Conservation (phyloP, 2,888 invertebrate genomes). For the Dascillus cervinus region DNA sequence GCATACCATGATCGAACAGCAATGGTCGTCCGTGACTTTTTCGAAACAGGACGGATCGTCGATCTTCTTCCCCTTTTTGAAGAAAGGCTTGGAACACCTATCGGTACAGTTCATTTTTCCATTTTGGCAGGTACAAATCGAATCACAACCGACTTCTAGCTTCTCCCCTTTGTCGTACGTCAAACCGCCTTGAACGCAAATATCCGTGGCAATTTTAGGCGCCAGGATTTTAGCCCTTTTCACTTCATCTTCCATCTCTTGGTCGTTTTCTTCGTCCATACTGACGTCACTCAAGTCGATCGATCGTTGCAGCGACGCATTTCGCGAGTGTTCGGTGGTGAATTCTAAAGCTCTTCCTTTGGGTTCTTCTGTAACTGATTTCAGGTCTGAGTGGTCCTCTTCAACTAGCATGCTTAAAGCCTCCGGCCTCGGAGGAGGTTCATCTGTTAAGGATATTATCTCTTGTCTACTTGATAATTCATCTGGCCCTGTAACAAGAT, state of each 20-base stretch:
- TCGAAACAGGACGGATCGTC: conserved; percentile 68
- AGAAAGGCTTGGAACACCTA: conserved; percentile 61
- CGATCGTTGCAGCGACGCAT: conserved; percentile 23
- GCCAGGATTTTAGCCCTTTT: conserved; percentile 25
- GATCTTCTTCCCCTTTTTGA: conserved; percentile 58
- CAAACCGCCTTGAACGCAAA: conserved; percentile 40
- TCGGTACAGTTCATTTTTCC: conserved; percentile 65
- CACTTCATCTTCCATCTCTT: conserved; percentile 18
- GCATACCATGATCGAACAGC: conserved; percentile 64
- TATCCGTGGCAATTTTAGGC: conserved; percentile 21
- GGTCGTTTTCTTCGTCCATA: conserved; percentile 58
- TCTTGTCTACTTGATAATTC: too few species aligned
- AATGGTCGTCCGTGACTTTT: conserved; percentile 60
- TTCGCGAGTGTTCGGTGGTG: conserved; percentile 26
- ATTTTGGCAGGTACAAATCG: conserved; percentile 63
- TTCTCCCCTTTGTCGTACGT: conserved; percentile 58
- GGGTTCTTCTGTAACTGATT: conserved; percentile 21
- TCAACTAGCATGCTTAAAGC: conserved; percentile 33
- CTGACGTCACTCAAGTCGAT: conserved; percentile 72
- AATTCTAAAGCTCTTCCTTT: conserved; percentile 38
- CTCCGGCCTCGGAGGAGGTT: conserved; percentile 24
- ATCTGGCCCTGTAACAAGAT: too few species aligned
- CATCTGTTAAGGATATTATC: conserved; percentile 16
- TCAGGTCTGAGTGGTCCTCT: conserved; percentile 19
- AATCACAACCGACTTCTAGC: conserved; percentile 67